A percentile compares a stretch with the other conserved stretches of the same genome.
Evolutionary conservation across 2,888 invertebrate species (phyloP).

Genomic region (Pharmacophagus antenor): DNA sequence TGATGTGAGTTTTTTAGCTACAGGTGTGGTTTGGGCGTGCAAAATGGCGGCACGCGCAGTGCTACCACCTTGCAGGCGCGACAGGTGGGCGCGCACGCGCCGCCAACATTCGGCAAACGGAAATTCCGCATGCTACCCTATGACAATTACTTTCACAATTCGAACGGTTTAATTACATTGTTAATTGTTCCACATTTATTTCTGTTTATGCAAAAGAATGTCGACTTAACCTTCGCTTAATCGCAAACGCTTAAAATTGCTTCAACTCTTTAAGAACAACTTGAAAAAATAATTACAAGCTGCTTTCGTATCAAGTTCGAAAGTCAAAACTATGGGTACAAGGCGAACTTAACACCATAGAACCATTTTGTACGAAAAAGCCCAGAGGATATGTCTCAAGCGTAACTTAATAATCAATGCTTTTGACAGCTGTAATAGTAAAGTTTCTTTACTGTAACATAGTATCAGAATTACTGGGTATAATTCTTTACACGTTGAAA

Average conservation of each 20-base stretch:
- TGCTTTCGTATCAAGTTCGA: too few relatives aligned
- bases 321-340: too few relatives aligned
- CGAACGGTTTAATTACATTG: slow-evolving; percentile 3
- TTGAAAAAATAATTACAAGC: too few relatives aligned
- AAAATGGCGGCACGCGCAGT: slow-evolving; percentile 43
- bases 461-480: too few relatives aligned
- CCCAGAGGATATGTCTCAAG: too few relatives aligned
- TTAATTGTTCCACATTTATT: slow-evolving; percentile 13
- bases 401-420: too few relatives aligned
- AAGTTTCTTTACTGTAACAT: too few relatives aligned
- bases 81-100: slow-evolving; percentile 56
- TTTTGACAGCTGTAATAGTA: too few relatives aligned
- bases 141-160: slow-evolving; percentile 31
- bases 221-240: background rate
- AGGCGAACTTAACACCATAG: too few relatives aligned
- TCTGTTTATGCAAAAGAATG: background rate
- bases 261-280: background rate
- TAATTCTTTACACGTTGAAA: too few relatives aligned
- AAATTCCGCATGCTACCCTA: slow-evolving; percentile 56
- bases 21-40: slow-evolving; percentile 43
- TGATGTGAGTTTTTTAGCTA: slow-evolving; percentile 43
- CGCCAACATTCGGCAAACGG: slow-evolving; percentile 51
- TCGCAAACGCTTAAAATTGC: background rate
- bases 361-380: too few relatives aligned
- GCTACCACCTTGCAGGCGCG: slow-evolving; percentile 47